phyloP scores from a whole-genome alignment of 2,113 vertebrate genomes.

The Toxostoma redivivum region DNA sequence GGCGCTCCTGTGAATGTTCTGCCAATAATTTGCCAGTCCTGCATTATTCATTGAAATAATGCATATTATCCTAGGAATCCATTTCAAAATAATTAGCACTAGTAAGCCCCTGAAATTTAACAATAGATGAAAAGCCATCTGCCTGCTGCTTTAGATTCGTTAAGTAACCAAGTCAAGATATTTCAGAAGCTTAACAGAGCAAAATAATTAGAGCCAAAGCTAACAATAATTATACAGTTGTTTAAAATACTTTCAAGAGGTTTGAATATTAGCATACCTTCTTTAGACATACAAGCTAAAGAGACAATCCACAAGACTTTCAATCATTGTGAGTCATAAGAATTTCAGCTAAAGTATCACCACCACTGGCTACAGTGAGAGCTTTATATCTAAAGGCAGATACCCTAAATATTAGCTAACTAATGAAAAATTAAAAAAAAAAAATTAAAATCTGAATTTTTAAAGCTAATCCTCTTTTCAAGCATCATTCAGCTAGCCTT shows the following conservation, averaged over 20 bases:
- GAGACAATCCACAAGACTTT: not conserved
- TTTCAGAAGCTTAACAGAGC: constrained; percentile 8
- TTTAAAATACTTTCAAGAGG: not conserved
- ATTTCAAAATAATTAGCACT: constrained; percentile 62
- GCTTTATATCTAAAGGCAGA: not conserved
- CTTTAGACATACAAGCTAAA: not conserved
- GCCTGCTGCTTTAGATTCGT: not conserved
- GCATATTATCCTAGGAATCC: constrained; percentile 20
- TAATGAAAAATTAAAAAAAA: not conserved
- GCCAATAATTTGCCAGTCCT: constrained; percentile 44
- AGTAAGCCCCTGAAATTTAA: constrained; percentile 42
- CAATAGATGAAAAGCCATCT: constrained; percentile 53
- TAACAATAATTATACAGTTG: not conserved
- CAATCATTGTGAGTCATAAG: not conserved
- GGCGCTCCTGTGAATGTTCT: constrained; percentile 10
- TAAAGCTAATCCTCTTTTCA: not conserved
- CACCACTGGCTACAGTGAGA: not conserved
- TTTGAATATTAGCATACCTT: not conserved
- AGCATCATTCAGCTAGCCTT: not conserved
- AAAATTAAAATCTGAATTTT: not conserved
- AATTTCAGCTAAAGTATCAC: not conserved
- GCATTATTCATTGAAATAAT: constrained; percentile 60
- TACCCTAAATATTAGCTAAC: not conserved
- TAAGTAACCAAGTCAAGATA: constrained; percentile 14
- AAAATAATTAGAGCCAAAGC: not conserved